phyloP scores from a whole-genome alignment of 2,113 vertebrate species.

The Glaucomys volans region DNA sequence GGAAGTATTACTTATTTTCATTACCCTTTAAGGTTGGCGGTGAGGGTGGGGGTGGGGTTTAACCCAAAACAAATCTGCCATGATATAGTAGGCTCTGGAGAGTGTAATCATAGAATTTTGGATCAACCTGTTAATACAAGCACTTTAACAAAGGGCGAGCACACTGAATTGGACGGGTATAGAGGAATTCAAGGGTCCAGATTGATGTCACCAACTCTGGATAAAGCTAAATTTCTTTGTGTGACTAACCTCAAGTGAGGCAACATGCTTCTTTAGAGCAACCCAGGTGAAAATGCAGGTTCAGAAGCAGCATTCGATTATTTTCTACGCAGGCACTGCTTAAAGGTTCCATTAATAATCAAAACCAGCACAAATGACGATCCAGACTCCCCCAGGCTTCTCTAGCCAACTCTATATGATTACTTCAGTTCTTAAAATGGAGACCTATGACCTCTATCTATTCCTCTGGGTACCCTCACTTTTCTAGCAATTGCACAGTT shows the following conservation, averaged over 20 bases:
- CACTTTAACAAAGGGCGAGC: slow-evolving; percentile 10
- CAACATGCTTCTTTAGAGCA: background rate
- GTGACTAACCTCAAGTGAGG: slow-evolving; percentile 25
- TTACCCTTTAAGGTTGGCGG: slow-evolving; percentile 24
- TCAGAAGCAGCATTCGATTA: background rate
- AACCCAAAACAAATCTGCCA: slow-evolving; percentile 51
- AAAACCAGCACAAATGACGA: background rate
- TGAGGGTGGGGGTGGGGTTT: background rate
- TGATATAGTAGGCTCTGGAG: slow-evolving; percentile 16
- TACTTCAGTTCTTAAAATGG: slow-evolving; percentile 39
- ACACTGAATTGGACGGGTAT: background rate
- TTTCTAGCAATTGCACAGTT: slow-evolving; percentile 21
- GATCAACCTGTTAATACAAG: background rate
- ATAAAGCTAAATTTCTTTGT: background rate
- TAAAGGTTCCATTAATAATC: background rate
- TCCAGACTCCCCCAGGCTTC: background rate
- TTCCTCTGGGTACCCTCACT: background rate
- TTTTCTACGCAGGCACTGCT: background rate
- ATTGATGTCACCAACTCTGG: background rate
- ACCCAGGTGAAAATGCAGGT: background rate
- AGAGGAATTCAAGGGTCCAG: background rate
- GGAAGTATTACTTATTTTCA: slow-evolving; percentile 54
- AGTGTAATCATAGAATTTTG: background rate
- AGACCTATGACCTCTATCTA: slow-evolving; percentile 1
- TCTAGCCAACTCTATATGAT: background rate